Evolutionary conservation across 1,140 invertebrate genomes (phyloP), one percentile per base, ranked within the genome.

Genomic region (Gonioctena quinquepunctata): DNA sequence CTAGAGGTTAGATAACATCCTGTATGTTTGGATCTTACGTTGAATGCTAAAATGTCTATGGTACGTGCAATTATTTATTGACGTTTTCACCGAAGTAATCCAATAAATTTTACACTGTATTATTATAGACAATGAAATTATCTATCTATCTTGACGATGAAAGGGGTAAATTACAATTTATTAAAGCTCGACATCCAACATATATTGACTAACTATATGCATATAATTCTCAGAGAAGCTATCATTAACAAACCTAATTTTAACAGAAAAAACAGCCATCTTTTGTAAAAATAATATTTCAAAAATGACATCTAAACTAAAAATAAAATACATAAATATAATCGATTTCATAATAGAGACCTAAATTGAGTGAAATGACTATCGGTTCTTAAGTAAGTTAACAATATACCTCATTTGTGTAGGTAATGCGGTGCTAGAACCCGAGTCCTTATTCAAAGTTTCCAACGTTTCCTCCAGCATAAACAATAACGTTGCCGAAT

Each of bases 201-300:
- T 62, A 62, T 62, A 62, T 62, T 62, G 60, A 62, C 60, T 28
- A 60, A 25, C 16, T 23, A 54, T 54, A 54, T 54, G 18, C 18
- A 19, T 60, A 62, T 42, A 62, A 62, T 62, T 62, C 60, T 62
- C n/a, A 3, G 60, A 62, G 33, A 42, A 62, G 27, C 26, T 62
- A 42, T 62, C 27, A 33, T 62, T 62, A 27, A 62, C 60, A 62
- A 62, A 42, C 28, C 60, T 62, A 62, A 62, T 62, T n/a, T 42
- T 27, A 62, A 62, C 60, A 62, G 33, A 64, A 25, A 49, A 50
- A 64, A 64, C 28, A 64, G 42, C 27, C 59, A 33, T 27, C 16
- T 27, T n/a, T 66, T 66, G 49, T 66, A 66, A 54, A 66, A 66
- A 66, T 66, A 66, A 66, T 66, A 54, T 66, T 64, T 48, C 26